Evolutionary conservation across 2,797 vertebrate genomes (phyloP), one percentile per base, ranked within the genome.

Genomic region (Phrynocephalus guinanensis): DNA sequence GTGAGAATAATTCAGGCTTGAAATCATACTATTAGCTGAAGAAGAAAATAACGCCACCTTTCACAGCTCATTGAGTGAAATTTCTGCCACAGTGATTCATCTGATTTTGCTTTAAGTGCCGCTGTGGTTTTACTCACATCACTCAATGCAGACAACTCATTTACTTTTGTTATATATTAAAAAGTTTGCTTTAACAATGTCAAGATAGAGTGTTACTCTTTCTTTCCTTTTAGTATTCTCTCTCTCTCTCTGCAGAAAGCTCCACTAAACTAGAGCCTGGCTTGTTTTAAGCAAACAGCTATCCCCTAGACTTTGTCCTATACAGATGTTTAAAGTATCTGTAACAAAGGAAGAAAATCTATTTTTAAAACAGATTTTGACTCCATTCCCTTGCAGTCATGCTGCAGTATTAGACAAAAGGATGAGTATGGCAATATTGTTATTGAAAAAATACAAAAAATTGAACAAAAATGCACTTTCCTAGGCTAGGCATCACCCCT

Each of bases 31-130:
- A 78, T 70, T 52, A 87, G 66, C 22, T 52, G 75, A 16, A 18
- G 80, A 28, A 71, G 7, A 26, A n/a, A 15, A 38, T 20, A 67
- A 9, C n/a, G 11, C 24, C 24, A 48, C 6, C 3, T 75, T 18
- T 56, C 82, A 15, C 33, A 56, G 30, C 30, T 44, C 79, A 87
- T 66, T 73, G 89, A 91, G 81, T 82, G 66, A 70, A 87, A 85
- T 50, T 89, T 83, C 30, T 85, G 30, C 24, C 75, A 38, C 2
- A 90, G 26, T 44, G 87, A 83, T 66, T 30, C 68, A 77, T 28
- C 44, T 80, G 75, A 28, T 38, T 90, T 89, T 85, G 82, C 56
- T 82, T 56, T 11, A 84, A 73, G 44, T 80, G 56, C 38, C 7
- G 44, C 48, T 80, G 30, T n/a, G 8, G 44, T n/a, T 71, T 86